Percentiles rank a stretch among this genome's conserved stretches.
Evolutionary conservation across 2,888 invertebrate species (phyloP).

Genomic region (Ophion costatus): DNA sequence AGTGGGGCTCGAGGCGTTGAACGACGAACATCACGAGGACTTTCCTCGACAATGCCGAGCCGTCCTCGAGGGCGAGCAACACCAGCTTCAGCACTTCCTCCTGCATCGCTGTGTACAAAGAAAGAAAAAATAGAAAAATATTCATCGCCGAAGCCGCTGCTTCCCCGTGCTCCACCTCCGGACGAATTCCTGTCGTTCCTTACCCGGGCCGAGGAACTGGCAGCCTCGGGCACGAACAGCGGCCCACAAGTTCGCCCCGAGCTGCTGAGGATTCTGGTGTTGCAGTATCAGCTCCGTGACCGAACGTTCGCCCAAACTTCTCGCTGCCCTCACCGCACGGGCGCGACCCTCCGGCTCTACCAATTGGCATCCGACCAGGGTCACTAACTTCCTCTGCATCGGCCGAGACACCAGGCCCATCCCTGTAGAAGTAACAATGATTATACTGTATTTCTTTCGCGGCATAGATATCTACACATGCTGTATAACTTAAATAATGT

Average conservation of each 20-base stretch:
- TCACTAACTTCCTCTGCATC: slow-evolving; percentile 97
- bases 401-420: slow-evolving; percentile 90
- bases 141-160: neutral
- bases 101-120: slow-evolving; percentile 92
- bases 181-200: slow-evolving; percentile 2
- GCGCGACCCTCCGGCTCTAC: slow-evolving; percentile 94
- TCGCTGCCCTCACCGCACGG: slow-evolving; percentile 91
- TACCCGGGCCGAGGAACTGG: slow-evolving; percentile 97
- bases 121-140: slow-evolving; percentile 53
- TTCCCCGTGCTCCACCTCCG: too few species aligned
- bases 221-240: slow-evolving; percentile 98
- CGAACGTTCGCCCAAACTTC: slow-evolving; percentile 97
- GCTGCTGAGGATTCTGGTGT: slow-evolving; percentile 98
- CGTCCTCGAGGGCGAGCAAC: slow-evolving; percentile 96
- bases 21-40: slow-evolving; percentile 99
- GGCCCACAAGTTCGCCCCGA: slow-evolving; percentile 97
- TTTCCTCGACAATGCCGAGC: slow-evolving; percentile 96
- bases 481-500: too few species aligned
- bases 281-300: slow-evolving; percentile 97
- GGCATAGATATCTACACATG: too few species aligned
- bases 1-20: slow-evolving; percentile 97
- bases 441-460: too few species aligned
- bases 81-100: slow-evolving; percentile 98
- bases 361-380: slow-evolving; percentile 96
- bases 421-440: slow-evolving; percentile 64